Conservation (phyloP, 2,113 vertebrate species). For the Sebastes schlegelii region DNA sequence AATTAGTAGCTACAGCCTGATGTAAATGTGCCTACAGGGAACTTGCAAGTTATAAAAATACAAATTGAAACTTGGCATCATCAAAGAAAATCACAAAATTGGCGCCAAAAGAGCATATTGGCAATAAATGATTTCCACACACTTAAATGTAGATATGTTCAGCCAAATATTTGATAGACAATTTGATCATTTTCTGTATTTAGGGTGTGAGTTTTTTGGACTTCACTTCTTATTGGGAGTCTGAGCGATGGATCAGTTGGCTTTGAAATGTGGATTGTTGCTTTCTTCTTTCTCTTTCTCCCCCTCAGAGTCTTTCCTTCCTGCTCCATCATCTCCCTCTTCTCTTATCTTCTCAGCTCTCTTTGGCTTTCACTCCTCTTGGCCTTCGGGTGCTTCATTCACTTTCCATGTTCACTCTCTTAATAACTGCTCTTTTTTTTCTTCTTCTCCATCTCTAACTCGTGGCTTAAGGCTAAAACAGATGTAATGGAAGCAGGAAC, state of each 20-base stretch:
- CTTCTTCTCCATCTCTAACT: not conserved
- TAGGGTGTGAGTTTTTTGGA: not conserved
- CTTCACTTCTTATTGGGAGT: not conserved
- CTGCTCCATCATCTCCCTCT: not conserved
- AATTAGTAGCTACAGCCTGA: not conserved
- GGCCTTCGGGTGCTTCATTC: slow-evolving; percentile 12
- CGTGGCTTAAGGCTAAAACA: not conserved
- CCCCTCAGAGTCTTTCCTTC: not conserved
- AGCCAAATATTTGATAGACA: not conserved
- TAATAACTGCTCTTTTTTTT: not conserved
- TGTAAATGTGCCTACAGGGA: no score
- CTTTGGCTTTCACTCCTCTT: not conserved
- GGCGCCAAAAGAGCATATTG: not conserved
- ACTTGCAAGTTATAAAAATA: not conserved
- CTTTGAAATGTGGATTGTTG: slow-evolving; percentile 11
- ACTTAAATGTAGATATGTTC: no score
- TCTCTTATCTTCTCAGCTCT: slow-evolving; percentile 13
- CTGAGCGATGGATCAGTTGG: slow-evolving; percentile 13
- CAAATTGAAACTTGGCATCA: not conserved
- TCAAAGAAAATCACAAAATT: not conserved
- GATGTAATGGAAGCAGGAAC: not conserved
- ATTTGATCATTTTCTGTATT: not conserved
- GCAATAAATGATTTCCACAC: no score
- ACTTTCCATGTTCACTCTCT: slow-evolving; percentile 2
- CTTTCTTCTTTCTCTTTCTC: not conserved